Percentiles rank a stretch among this genome's conserved stretches.
These are phyloP conservation scores for Ataeniobius toweri DNA, from an alignment of 2,797 vertebrate genomes.

Conservation along the genomic window DNA sequence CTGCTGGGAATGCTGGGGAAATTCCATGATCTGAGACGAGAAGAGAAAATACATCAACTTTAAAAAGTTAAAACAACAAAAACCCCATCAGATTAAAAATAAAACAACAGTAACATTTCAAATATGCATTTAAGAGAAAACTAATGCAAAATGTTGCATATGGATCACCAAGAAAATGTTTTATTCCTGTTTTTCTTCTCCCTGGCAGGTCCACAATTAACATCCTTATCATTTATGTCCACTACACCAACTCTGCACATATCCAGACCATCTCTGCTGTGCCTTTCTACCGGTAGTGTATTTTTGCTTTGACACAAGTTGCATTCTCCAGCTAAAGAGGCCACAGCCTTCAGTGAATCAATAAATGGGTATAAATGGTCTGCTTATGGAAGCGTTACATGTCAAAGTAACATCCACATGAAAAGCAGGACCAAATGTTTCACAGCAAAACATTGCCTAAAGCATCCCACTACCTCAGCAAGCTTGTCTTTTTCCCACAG, in stretches of 20 bases:
- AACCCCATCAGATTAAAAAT: neutral
- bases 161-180: neutral
- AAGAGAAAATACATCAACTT: neutral
- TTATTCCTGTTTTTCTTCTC: neutral
- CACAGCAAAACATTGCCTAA: neutral
- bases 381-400: neutral
- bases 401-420: neutral
- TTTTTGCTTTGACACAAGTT: neutral
- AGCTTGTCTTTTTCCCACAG: no score
- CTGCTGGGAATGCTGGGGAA: constrained; percentile 92
- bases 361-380: neutral
- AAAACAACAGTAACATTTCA: neutral
- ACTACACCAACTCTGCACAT: neutral
- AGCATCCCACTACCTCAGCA: neutral
- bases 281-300: no score
- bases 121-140: neutral
- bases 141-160: neutral
- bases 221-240: neutral
- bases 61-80: neutral
- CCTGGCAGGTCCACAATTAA: neutral
- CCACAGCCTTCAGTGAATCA: no score
- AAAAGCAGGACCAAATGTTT: neutral
- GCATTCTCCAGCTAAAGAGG: neutral
- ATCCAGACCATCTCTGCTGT: no score
- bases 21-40: constrained; percentile 85